phyloP scores from a whole-genome alignment of 2,888 invertebrate genomes.

The Orthosia gothica region DNA sequence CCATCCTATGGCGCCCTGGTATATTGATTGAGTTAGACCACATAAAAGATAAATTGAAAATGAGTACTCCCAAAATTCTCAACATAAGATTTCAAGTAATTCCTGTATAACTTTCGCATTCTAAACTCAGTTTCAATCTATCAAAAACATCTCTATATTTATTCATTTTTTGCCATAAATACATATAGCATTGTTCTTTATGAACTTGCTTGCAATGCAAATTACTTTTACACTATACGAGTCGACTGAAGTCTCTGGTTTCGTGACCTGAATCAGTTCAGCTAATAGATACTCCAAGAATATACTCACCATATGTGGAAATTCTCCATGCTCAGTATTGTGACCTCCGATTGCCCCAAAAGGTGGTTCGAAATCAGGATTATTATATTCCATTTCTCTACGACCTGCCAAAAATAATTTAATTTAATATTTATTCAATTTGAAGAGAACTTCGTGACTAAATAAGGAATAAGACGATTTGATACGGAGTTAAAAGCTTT shows the following conservation, averaged over 20 bases:
- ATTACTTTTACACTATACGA: too few species aligned
- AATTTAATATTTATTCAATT: neutral
- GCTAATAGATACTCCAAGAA: neutral
- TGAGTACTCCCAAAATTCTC: neutral
- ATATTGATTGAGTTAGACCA: slow-evolving; percentile 9
- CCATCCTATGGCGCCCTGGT: slow-evolving; percentile 84
- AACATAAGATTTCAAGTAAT: neutral
- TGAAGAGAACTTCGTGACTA: too few species aligned
- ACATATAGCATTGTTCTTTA: neutral
- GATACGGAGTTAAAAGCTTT: neutral
- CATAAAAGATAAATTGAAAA: neutral
- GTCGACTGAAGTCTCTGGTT: too few species aligned
- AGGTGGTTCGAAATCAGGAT: neutral
- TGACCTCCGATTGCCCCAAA: slow-evolving; percentile 72
- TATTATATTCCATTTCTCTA: neutral
- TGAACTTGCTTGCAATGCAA: neutral
- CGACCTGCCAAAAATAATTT: slow-evolving; percentile 22
- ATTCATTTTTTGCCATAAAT: too few species aligned
- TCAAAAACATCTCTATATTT: too few species aligned
- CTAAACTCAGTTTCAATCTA: too few species aligned
- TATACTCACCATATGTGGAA: slow-evolving; percentile 80
- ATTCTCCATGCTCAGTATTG: slow-evolving; percentile 74
- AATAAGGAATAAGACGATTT: too few species aligned
- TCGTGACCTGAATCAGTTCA: neutral
- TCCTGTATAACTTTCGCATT: neutral